Conservation (phyloP, 2,113 vertebrate genomes). For the Melanostigma gelatinosum region DNA sequence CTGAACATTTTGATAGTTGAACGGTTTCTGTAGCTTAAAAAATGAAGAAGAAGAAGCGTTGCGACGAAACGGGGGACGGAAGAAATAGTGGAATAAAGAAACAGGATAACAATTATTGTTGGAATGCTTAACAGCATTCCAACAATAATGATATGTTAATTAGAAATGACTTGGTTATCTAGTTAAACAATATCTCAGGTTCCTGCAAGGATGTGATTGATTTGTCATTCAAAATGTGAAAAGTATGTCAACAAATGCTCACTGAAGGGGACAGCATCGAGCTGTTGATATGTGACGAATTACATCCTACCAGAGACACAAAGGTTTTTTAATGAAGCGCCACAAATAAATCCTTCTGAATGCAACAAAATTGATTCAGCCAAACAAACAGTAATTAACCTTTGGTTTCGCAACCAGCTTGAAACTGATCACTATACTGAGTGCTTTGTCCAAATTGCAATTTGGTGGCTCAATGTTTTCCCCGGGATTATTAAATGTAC, state of each 20-base stretch:
- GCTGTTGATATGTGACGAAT: background rate
- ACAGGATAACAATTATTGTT: no score
- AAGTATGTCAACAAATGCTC: background rate
- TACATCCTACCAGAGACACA: background rate
- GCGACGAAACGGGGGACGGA: no score
- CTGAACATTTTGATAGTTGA: no score
- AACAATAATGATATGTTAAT: background rate
- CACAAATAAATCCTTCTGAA: slow-evolving; percentile 9
- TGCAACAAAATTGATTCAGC: background rate
- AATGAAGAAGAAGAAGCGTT: no score
- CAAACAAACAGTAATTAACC: slow-evolving; percentile 35
- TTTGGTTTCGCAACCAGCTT: slow-evolving; percentile 6
- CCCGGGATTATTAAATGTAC: slow-evolving; percentile 42
- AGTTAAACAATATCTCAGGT: background rate
- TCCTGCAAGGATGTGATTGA: background rate
- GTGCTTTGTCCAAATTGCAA: slow-evolving; percentile 9
- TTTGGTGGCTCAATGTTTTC: slow-evolving; percentile 36
- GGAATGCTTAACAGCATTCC: no score
- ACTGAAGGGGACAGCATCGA: background rate
- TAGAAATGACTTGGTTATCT: background rate
- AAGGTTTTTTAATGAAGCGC: background rate
- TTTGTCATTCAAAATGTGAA: background rate
- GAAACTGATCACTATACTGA: slow-evolving; percentile 3
- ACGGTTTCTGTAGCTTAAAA: no score
- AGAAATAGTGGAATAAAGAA: no score